Percentiles rank a stretch among this genome's conserved stretches.
phyloP scores from a whole-genome alignment of 2,113 vertebrate species.

The Circaetus gallicus region DNA sequence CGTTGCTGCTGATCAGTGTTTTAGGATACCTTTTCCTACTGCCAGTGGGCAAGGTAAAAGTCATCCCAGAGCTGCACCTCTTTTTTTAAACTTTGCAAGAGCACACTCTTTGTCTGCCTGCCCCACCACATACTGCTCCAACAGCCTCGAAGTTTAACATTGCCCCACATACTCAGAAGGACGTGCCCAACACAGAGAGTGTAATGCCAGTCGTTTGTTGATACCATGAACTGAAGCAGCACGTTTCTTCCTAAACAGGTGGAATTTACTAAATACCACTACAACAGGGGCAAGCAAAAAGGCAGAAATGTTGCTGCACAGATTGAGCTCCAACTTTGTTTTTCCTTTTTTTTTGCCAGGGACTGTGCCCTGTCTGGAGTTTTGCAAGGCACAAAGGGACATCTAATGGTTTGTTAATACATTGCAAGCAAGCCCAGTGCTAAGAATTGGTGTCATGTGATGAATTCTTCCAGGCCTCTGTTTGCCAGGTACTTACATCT shows the following conservation, averaged over 20 bases:
- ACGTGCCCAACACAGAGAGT: background rate
- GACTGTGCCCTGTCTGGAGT: background rate
- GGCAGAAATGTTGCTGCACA: background rate
- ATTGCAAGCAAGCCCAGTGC: background rate
- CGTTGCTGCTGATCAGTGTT: background rate
- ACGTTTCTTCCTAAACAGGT: background rate
- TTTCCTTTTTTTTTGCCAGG: background rate
- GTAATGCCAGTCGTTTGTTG: background rate
- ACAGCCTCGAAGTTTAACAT: background rate
- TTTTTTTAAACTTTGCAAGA: background rate
- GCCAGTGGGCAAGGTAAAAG: background rate
- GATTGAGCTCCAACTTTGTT: background rate
- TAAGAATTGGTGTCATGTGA: background rate
- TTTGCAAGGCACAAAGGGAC: slow-evolving; percentile 9
- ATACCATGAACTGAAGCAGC: background rate
- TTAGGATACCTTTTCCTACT: background rate
- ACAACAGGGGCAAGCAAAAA: background rate
- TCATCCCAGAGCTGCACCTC: background rate
- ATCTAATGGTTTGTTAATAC: slow-evolving; percentile 23
- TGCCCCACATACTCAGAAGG: background rate
- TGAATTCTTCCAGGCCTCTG: background rate
- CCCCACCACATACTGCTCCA: background rate
- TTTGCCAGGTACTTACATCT: background rate
- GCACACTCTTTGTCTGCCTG: background rate
- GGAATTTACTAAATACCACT: background rate